Percentiles rank a stretch among this genome's conserved stretches.
Evolutionary conservation across 1,140 invertebrate species (phyloP).

Genomic region (Papilio dardanus): DNA sequence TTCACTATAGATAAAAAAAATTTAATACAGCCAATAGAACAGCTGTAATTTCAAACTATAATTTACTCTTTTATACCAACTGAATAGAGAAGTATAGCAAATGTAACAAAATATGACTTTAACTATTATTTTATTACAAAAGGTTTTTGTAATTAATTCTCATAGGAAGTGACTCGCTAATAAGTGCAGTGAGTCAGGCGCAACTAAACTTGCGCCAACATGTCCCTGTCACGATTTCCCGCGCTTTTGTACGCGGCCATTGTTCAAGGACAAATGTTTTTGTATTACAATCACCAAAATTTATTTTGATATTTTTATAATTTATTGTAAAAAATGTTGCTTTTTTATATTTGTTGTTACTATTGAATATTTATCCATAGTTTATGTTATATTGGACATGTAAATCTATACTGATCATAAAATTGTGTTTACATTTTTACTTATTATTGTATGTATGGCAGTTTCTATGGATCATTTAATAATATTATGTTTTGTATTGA

Average conservation of each 20-base stretch:
- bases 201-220: background rate
- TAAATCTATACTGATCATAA: background rate
- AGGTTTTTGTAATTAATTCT: background rate
- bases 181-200: background rate
- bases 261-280: slow-evolving; percentile 3
- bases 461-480: background rate
- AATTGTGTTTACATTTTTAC: background rate
- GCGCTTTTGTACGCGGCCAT: slow-evolving; percentile 2
- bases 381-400: background rate
- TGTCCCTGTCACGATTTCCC: slow-evolving; percentile 28
- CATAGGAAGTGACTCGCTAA: background rate
- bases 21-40: no score
- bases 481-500: background rate
- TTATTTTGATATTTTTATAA: background rate
- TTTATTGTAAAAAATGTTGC: background rate
- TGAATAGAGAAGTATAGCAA: background rate
- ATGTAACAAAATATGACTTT: background rate
- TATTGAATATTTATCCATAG: background rate
- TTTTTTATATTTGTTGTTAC: background rate
- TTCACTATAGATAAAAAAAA: no score
- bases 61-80: background rate
- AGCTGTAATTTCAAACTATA: background rate
- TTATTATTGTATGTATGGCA: background rate
- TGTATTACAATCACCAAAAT: background rate
- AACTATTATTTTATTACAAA: background rate